Evolutionary conservation across 2,888 invertebrate species (phyloP).

Genomic region (Drosophila anceps): DNA sequence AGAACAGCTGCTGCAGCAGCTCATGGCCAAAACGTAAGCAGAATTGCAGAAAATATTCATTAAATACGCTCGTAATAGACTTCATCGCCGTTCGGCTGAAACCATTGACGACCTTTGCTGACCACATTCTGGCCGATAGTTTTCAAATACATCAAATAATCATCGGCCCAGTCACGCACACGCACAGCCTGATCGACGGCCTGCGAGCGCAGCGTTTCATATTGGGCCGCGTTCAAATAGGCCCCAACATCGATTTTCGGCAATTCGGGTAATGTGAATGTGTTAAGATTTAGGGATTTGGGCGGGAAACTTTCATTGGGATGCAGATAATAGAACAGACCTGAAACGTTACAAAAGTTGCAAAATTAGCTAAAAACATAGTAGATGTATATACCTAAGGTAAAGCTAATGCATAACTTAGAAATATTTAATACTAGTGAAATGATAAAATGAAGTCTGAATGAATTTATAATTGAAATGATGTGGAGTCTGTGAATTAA

Average conservation of each 20-base stretch:
- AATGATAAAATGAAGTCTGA: background rate
- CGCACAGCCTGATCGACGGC: constrained; percentile 86
- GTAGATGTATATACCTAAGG: background rate
- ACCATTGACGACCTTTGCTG: constrained; percentile 86
- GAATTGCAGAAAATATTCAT: constrained; percentile 46
- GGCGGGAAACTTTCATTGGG: constrained; percentile 84
- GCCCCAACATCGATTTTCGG: constrained; percentile 80
- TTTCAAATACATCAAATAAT: constrained; percentile 85
- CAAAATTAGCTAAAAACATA: constrained; percentile 40
- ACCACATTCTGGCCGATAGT: constrained; percentile 87
- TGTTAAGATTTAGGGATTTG: constrained; percentile 76
- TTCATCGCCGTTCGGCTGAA: constrained; percentile 68
- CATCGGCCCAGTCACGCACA: constrained; percentile 85
- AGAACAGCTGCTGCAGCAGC: constrained; percentile 69
- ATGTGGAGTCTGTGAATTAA: no score
- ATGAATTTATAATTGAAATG: no score
- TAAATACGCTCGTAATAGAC: constrained; percentile 80
- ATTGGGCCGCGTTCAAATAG: constrained; percentile 77
- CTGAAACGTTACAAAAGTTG: constrained; percentile 71
- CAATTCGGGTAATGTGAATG: constrained; percentile 77
- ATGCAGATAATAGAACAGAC: constrained; percentile 84
- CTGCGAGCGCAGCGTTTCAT: constrained; percentile 85
- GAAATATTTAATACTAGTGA: background rate
- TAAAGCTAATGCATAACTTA: background rate
- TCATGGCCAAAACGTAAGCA: constrained; percentile 67